These are phyloP conservation scores for Leucozona laternaria DNA, from an alignment of 2,888 invertebrate species.

Conservation along the genomic window DNA sequence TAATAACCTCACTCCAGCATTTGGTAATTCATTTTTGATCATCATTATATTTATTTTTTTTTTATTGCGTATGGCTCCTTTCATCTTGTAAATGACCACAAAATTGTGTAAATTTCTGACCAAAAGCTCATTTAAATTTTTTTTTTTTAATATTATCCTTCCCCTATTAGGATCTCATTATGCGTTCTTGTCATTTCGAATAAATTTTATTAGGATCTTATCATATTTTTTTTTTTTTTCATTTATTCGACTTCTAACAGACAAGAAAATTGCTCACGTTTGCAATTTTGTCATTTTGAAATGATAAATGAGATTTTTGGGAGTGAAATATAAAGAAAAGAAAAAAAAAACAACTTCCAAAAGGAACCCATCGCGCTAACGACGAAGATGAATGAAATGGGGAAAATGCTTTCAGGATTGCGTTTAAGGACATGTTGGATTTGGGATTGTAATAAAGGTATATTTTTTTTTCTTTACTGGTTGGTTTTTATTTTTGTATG, in stretches of 20 bases:
- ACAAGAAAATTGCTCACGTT: constrained; percentile 62
- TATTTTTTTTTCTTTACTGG: constrained; percentile 1
- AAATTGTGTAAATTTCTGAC: constrained; percentile 53
- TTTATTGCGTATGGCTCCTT: background rate
- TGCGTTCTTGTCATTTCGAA: constrained; percentile 56
- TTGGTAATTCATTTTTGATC: background rate
- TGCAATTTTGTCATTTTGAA: constrained; percentile 67
- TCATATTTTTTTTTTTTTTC: constrained; percentile 16
- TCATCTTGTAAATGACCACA: constrained; percentile 60
- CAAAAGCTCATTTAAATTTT: constrained; percentile 28
- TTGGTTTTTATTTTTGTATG: background rate
- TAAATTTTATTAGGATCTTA: constrained; percentile 59
- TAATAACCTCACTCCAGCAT: background rate
- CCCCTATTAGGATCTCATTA: constrained; percentile 61
- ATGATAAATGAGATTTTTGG: constrained; percentile 67
- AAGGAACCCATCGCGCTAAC: background rate
- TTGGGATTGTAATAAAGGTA: constrained; percentile 61
- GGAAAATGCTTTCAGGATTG: constrained; percentile 36
- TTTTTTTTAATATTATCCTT: constrained; percentile 28
- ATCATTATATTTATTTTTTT: background rate
- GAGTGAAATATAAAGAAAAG: constrained; percentile 10
- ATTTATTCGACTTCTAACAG: constrained; percentile 41
- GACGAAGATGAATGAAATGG: constrained; percentile 35
- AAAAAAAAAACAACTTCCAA: constrained; percentile 10
- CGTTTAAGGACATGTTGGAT: constrained; percentile 48